These are phyloP conservation scores for Xylota segnis DNA, from an alignment of 2,888 invertebrate species.

Conservation along the genomic window DNA sequence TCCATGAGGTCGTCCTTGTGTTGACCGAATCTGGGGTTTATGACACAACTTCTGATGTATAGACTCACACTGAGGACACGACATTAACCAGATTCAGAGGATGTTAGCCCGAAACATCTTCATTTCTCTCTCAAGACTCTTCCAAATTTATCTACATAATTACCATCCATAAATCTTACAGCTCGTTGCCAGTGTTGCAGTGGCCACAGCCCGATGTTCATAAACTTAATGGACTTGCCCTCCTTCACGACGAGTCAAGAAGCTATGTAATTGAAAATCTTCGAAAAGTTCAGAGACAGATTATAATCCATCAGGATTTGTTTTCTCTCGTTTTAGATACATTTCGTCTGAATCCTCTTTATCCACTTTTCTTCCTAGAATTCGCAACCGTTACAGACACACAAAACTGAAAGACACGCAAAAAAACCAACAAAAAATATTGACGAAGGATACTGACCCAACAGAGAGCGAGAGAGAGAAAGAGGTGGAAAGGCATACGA, in stretches of 20 bases:
- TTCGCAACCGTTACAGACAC: neutral
- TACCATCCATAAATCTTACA: neutral
- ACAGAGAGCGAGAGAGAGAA: neutral
- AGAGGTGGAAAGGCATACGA: constrained; percentile 14
- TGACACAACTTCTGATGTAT: too few species aligned
- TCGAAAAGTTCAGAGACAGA: neutral
- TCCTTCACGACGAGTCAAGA: neutral
- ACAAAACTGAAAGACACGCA: neutral
- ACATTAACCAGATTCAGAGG: too few species aligned
- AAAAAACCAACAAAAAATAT: neutral
- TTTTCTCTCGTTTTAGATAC: neutral
- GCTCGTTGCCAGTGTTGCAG: neutral
- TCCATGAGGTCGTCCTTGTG: too few species aligned
- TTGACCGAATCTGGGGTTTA: too few species aligned
- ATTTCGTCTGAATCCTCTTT: constrained; percentile 32
- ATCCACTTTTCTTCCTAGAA: constrained; percentile 37
- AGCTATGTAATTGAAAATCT: constrained; percentile 3
- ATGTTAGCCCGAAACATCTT: too few species aligned
- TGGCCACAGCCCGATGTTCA: too few species aligned
- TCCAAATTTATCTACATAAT: too few species aligned
- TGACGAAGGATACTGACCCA: constrained; percentile 25
- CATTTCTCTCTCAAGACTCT: too few species aligned
- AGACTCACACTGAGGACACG: too few species aligned
- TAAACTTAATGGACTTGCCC: too few species aligned
- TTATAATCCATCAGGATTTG: constrained; percentile 10